phyloP scores from a whole-genome alignment of 2,113 vertebrate species.

The Anguilla japonica region DNA sequence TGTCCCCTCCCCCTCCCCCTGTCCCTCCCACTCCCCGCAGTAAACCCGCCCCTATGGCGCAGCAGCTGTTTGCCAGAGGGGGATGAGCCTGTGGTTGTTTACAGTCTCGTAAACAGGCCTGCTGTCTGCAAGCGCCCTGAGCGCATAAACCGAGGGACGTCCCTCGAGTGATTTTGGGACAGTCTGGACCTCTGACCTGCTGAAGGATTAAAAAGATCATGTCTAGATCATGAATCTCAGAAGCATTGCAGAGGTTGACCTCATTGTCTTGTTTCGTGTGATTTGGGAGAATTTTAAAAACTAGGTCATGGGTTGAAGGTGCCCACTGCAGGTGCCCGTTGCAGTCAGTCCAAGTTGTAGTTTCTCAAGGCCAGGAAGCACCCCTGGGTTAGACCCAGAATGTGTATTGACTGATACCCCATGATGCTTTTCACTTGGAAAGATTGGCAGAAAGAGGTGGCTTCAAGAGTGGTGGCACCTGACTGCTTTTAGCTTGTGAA shows the following conservation, averaged over 20 bases:
- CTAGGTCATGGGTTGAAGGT: background rate
- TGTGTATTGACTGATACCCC: background rate
- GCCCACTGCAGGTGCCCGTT: background rate
- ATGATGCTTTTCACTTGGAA: background rate
- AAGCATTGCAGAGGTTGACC: background rate
- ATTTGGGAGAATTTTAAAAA: constrained; percentile 1
- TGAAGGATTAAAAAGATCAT: background rate
- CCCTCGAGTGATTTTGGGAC: constrained; percentile 3
- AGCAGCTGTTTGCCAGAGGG: constrained; percentile 23
- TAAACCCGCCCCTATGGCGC: background rate
- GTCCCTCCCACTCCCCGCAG: background rate
- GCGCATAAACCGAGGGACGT: background rate
- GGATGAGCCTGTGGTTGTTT: constrained; percentile 14
- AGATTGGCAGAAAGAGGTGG: background rate
- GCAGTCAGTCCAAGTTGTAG: background rate
- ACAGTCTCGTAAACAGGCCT: constrained; percentile 8
- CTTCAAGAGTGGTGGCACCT: background rate
- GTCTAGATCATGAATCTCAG: background rate
- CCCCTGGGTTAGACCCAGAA: background rate
- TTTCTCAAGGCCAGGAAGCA: background rate
- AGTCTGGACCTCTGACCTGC: background rate
- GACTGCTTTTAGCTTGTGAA: background rate
- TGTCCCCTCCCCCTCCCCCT: constrained; percentile 9
- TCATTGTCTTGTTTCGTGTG: background rate
- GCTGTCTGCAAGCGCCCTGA: background rate